These are phyloP conservation scores for Palythoa grandis DNA, from an alignment of 92 coral and sea anemone genomes.

Conservation along the genomic window DNA sequence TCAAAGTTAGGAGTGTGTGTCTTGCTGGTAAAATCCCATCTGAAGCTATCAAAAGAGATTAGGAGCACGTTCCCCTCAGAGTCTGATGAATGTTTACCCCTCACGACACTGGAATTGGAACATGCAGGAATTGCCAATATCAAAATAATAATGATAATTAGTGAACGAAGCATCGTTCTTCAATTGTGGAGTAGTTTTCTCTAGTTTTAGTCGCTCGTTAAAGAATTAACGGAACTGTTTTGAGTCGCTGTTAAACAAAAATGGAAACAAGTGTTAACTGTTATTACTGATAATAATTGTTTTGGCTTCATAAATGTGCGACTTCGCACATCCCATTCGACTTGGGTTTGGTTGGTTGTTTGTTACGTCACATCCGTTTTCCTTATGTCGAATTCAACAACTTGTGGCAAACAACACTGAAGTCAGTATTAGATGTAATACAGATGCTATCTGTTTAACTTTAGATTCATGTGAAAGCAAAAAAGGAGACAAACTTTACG, in stretches of 20 bases:
- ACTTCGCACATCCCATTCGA: not conserved
- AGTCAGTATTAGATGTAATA: too few relatives aligned
- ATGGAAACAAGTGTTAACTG: not conserved
- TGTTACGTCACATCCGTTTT: not conserved
- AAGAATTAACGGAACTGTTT: not conserved
- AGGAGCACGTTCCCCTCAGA: constrained; percentile 47
- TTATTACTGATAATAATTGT: too few relatives aligned
- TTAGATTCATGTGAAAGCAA: too few relatives aligned
- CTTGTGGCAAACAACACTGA: too few relatives aligned
- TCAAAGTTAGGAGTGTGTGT: constrained; percentile 81
- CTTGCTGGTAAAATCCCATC: constrained; percentile 86
- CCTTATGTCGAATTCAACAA: too few relatives aligned
- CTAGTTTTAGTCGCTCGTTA: not conserved
- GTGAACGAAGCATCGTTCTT: not conserved
- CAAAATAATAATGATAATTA: not conserved
- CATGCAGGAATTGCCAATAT: not conserved
- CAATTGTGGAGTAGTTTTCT: not conserved
- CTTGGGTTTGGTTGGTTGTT: not conserved
- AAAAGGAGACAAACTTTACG: too few relatives aligned
- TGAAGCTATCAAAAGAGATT: constrained; percentile 88
- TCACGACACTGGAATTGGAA: not conserved
- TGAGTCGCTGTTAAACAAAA: not conserved
- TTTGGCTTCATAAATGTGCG: not conserved
- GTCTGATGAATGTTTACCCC: not conserved
- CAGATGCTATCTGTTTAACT: too few relatives aligned